These are phyloP conservation scores for Fragum fragum DNA, from an alignment of 2,888 invertebrate genomes.

Conservation along the genomic window DNA sequence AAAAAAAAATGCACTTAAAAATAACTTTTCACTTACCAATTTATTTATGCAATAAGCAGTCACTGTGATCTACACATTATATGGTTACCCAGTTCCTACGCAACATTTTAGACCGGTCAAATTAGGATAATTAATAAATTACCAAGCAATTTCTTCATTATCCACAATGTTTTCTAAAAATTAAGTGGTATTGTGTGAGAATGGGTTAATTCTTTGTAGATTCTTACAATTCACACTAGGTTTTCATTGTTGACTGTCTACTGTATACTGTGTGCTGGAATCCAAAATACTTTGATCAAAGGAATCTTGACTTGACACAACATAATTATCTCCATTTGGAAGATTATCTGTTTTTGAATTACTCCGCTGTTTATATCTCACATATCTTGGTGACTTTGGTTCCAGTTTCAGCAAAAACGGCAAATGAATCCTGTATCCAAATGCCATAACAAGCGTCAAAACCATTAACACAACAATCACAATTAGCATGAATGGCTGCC, in stretches of 20 bases:
- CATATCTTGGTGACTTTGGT: constrained; percentile 67
- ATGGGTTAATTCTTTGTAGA: too few species aligned
- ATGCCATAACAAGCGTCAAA: constrained; percentile 75
- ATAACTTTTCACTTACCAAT: too few species aligned
- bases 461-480: constrained; percentile 63
- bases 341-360: not conserved
- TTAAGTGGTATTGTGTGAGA: not conserved
- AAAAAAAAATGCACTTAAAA: too few species aligned
- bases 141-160: constrained; percentile 1
- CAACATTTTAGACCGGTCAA: too few species aligned
- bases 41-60: too few species aligned
- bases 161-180: not conserved
- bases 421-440: constrained; percentile 75
- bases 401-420: constrained; percentile 76
- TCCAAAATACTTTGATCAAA: constrained; percentile 23
- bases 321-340: not conserved
- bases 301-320: constrained; percentile 29
- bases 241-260: constrained; percentile 1
- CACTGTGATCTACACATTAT: too few species aligned
- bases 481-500: constrained; percentile 80
- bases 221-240: too few species aligned
- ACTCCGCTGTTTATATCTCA: not conserved
- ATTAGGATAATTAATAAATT: too few species aligned
- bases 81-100: too few species aligned
- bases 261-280: constrained; percentile 2